These are phyloP conservation scores for Caenorhabditis remanei DNA, from an alignment of 1,140 invertebrate species.

Conservation along the genomic window DNA sequence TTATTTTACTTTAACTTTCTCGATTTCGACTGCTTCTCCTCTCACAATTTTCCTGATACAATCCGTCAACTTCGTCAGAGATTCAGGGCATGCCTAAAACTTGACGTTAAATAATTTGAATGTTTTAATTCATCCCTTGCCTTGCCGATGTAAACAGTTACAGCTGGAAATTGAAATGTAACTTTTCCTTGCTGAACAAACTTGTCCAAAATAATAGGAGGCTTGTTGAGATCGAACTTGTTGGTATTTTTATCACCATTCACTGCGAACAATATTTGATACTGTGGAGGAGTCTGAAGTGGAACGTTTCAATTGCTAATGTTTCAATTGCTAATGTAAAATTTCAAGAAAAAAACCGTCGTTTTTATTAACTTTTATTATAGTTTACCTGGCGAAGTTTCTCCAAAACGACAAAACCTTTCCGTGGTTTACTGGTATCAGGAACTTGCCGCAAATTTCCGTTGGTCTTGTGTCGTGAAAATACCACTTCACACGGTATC, in stretches of 20 bases:
- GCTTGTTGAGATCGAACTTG: slow-evolving; percentile 29
- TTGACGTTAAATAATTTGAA: background rate
- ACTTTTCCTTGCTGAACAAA: slow-evolving; percentile 24
- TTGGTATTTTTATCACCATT: background rate
- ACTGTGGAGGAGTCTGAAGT: slow-evolving; percentile 9
- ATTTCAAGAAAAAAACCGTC: too few relatives aligned
- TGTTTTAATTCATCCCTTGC: background rate
- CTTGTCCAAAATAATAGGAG: background rate
- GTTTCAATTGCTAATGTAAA: background rate
- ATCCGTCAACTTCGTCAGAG: background rate
- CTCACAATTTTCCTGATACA: background rate
- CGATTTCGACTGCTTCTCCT: slow-evolving; percentile 20
- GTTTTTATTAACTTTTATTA: too few relatives aligned
- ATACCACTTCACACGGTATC: background rate
- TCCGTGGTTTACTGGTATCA: background rate
- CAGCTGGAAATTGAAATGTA: slow-evolving; percentile 4
- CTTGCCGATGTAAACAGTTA: slow-evolving; percentile 10
- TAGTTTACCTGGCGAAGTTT: slow-evolving; percentile 9
- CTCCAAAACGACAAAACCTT: slow-evolving; percentile 19
- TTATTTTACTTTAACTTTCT: slow-evolving; percentile 1
- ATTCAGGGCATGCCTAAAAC: slow-evolving; percentile 5
- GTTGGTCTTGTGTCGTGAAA: background rate
- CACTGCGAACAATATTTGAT: slow-evolving; percentile 30
- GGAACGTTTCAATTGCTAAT: background rate
- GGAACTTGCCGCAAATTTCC: background rate